Base-by-base conservation (phyloP, 92 coral and sea anemone genomes). In the Meandrina meandrites region DNA sequence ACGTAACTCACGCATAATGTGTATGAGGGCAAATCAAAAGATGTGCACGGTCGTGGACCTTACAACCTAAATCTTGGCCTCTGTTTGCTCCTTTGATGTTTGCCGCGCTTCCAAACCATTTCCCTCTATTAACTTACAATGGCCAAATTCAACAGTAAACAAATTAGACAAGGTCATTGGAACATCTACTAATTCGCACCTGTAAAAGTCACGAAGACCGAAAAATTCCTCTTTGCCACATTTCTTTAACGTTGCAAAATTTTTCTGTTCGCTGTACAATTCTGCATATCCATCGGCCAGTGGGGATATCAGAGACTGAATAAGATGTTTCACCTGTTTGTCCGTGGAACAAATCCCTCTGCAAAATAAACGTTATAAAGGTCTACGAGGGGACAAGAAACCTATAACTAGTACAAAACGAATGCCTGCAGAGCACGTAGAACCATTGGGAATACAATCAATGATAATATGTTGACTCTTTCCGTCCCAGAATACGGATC, bases 141-240 rank as follows among this genome's bases (percentile, higher is more conserved):
- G n/a, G n/a, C n/a, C n/a, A 48, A 10, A 19, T 24, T 32, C 9
- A 84, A 40, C 16, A 24, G 32, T 15, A 34, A 51, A 60, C 21
- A 35, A 68, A 4, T 48, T 0, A 11, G 15, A 68, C 0, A 7
- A 0, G 22, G 54, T 7, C 45, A 56, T 1, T 11, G 34, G n/a
- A 7, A 36, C 80, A 19, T 1, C 78, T 30, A 4, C 17, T 15
- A 45, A 37, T 30, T 17, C 31, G n/a, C 50, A 95, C 98, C 98
- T 91, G 86, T 95, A 95, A 83, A 93, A 95, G 89, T 95, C 98
- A 36, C 98, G 94, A 36, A 95, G 90, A 28, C 98, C 98, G 82
- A 93, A 95, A 62, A 93, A 95, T 62, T 91, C 98, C 47, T 95
- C 96, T 78, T 92, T 93, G 71, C 80, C 90, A 36, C 90, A 87